phyloP scores from a whole-genome alignment of 2,797 vertebrate genomes.

The Gambusia yucatana region DNA sequence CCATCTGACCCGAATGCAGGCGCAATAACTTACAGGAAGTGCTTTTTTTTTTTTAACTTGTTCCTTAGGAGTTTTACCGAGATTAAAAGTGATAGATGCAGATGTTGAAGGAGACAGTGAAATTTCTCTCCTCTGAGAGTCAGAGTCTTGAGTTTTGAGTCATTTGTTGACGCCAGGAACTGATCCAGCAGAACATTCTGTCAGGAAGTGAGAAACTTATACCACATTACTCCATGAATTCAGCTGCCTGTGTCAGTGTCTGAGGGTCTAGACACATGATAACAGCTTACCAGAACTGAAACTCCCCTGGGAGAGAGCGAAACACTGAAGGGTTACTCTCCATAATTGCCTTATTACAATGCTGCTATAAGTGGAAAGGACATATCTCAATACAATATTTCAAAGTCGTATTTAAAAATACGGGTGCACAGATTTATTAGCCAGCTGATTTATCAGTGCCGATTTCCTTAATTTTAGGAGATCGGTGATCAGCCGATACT shows the following conservation, averaged over 20 bases:
- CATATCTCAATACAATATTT: background rate
- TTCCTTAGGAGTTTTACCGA: background rate
- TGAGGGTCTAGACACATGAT: background rate
- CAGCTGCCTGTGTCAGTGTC: background rate
- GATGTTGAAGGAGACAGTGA: background rate
- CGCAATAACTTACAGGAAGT: background rate
- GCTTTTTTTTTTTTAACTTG: rapidly evolving
- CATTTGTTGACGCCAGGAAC: conserved; percentile 34
- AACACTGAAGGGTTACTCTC: background rate
- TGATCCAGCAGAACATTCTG: background rate
- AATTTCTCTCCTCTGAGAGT: background rate
- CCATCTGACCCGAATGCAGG: background rate
- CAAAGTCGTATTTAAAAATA: background rate
- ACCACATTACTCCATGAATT: background rate
- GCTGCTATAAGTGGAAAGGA: background rate
- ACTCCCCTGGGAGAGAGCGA: conserved; percentile 5
- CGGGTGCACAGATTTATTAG: no score
- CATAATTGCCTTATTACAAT: background rate
- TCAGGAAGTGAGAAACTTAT: background rate
- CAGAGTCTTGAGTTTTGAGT: conserved; percentile 32
- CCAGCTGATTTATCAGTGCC: no score
- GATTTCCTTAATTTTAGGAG: no score
- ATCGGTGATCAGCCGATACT: no score
- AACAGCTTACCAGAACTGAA: conserved; percentile 32
- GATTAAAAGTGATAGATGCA: background rate